A percentile compares a stretch with the other conserved stretches of the same genome.
Conservation (phyloP, 2,113 vertebrate species). For the Carollia perspicillata region DNA sequence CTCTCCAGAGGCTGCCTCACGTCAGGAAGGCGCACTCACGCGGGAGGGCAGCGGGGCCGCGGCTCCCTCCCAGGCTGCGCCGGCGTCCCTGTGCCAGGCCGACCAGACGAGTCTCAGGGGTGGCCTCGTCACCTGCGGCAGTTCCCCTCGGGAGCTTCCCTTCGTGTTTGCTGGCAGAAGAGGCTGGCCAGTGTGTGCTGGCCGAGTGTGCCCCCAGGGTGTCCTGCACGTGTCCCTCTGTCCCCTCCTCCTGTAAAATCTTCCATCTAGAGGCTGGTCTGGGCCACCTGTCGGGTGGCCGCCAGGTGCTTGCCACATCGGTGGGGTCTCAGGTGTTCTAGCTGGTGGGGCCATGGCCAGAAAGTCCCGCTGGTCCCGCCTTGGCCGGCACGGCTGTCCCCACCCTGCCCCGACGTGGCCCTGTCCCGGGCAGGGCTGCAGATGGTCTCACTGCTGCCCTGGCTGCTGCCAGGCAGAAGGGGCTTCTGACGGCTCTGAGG, state of each 20-base stretch:
- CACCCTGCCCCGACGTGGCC: fast-evolving
- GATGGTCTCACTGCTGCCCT: not conserved
- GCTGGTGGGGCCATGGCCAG: not conserved
- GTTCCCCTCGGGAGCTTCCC: fast-evolving
- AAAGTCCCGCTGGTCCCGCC: fast-evolving
- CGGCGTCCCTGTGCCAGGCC: too few species aligned
- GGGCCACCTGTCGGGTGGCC: fast-evolving
- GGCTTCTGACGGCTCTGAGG: too few species aligned
- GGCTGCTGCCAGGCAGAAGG: not conserved
- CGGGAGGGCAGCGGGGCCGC: too few species aligned
- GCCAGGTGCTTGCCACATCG: fast-evolving
- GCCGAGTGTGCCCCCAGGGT: fast-evolving
- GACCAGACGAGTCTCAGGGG: too few species aligned
- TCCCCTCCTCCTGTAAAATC: not conserved
- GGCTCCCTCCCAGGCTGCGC: too few species aligned
- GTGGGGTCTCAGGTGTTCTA: not conserved
- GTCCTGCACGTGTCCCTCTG: not conserved
- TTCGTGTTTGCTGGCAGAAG: fast-evolving
- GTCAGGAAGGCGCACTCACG: not conserved
- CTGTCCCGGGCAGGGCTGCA: too few species aligned
- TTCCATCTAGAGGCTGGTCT: fast-evolving
- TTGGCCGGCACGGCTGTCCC: fast-evolving
- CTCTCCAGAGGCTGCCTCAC: fast-evolving
- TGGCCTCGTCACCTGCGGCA: fast-evolving
- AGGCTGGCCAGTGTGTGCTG: not conserved